phyloP scores from a whole-genome alignment of 1,140 invertebrate genomes.

The Drosophila truncata region DNA sequence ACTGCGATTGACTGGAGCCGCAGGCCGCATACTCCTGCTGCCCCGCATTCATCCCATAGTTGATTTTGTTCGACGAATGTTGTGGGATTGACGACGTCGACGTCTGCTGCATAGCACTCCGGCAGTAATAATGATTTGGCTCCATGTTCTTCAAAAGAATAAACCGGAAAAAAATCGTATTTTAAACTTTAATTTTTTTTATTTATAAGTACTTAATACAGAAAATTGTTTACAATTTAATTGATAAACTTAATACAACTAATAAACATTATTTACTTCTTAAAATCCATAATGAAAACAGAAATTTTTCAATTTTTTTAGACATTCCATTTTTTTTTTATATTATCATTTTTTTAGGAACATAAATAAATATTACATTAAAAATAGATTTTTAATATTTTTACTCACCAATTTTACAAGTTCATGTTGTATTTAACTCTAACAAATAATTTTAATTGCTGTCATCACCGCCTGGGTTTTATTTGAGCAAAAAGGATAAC shows the following conservation, averaged over 20 bases:
- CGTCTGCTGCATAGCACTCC: constrained; percentile 59
- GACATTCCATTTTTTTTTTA: too few species aligned
- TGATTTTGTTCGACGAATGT: constrained; percentile 58
- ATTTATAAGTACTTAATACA: too few species aligned
- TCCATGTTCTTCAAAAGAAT: constrained; percentile 62
- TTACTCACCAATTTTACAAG: constrained; percentile 8
- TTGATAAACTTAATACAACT: too few species aligned
- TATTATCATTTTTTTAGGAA: too few species aligned
- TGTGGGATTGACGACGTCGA: constrained; percentile 58
- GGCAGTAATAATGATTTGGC: constrained; percentile 79
- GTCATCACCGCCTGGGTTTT: constrained; percentile 4
- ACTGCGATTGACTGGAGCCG: constrained; percentile 47
- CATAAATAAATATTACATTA: neutral
- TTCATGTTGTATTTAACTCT: constrained; percentile 10
- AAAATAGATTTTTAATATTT: neutral
- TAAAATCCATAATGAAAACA: too few species aligned
- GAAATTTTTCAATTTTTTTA: too few species aligned
- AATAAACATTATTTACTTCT: too few species aligned
- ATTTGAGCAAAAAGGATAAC: constrained; percentile 24
- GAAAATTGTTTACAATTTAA: too few species aligned
- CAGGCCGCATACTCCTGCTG: constrained; percentile 71
- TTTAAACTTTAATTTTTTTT: too few species aligned
- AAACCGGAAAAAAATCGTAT: neutral
- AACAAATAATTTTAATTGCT: constrained; percentile 19
- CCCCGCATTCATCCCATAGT: constrained; percentile 47